Evolutionary conservation across 2,888 invertebrate genomes (phyloP).

Genomic region (Eilema griseolum): DNA sequence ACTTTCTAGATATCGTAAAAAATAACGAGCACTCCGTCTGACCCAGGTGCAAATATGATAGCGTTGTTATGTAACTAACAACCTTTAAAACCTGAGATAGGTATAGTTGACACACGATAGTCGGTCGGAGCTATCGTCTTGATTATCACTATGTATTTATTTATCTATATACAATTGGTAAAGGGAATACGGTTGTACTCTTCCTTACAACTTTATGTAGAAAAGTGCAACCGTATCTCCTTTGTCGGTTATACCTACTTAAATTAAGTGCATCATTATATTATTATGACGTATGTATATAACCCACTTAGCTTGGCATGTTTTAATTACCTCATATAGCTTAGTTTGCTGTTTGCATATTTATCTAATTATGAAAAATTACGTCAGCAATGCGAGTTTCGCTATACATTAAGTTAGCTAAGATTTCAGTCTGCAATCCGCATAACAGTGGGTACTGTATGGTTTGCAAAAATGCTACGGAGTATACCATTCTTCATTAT

Average conservation of each 20-base stretch:
- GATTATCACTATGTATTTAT: not conserved
- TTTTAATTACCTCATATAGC: not conserved
- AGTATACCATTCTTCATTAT: no score
- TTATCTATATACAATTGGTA: not conserved
- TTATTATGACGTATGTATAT: no score
- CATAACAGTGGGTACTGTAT: not conserved
- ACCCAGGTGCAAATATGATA: conserved; percentile 1
- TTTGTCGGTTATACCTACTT: no score
- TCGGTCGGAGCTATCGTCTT: not conserved
- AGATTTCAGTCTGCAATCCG: not conserved
- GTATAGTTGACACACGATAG: not conserved
- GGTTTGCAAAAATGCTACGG: no score
- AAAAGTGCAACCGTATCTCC: no score
- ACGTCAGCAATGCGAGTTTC: no score
- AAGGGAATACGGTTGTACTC: no score
- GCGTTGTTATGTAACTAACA: not conserved
- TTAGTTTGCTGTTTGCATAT: no score
- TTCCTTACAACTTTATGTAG: no score
- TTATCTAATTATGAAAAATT: no score
- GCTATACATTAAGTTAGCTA: no score
- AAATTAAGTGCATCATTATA: no score
- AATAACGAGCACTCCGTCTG: conserved; percentile 1
- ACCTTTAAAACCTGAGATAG: not conserved
- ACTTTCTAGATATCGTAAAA: not conserved
- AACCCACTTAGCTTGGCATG: not conserved